Evolutionary conservation across 2,888 invertebrate species (phyloP), one percentile per base, ranked within the genome.

Genomic region (Zygaena filipendulae): DNA sequence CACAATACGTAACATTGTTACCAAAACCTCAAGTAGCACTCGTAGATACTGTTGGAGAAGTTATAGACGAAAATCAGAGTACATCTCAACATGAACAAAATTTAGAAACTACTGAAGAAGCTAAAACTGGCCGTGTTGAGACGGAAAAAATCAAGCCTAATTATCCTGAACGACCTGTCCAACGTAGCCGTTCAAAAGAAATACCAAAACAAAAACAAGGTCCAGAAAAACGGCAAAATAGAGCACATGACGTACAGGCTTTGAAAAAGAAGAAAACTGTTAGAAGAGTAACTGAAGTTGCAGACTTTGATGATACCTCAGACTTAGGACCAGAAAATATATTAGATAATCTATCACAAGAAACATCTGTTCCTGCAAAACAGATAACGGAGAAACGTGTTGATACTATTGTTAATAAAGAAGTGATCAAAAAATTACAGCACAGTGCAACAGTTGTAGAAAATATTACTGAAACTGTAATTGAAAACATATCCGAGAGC

Each of bases 1-100:
- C 45, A 19, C 59, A 60, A 34, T 54, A 44, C 29, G 49, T 69
- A 27, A 54, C 52, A 4, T 37, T 55, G 10, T 47, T 69, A 38
- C 69, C 72, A 19, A 64, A 62, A 49, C 61, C 74, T 33, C 75
- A 74, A 39, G 59, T 63, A 18, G 72, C 72, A 30, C 66, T 69
- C 33, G 59, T 71, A 13, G 68, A 71, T 40, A 51, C 71, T 29
- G 57, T 64, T 23, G 69, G 66, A 45, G 71, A 67, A 44, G 58
- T 64, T 14, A 38, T 59, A 20, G 59, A 64, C 13, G 69, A 74
- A 36, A 68, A 69, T 28, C 62, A 49, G 42, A 37, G 53, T 35
- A 45, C 54, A 28, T 38, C 46, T 31, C 49, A 49, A 34, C 51
- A 51, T 31, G 59, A 62, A 41, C 39, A 47, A 13, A 59, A 49